Conservation (phyloP, 2,888 invertebrate species). For the Sclerodermus sp. region DNA sequence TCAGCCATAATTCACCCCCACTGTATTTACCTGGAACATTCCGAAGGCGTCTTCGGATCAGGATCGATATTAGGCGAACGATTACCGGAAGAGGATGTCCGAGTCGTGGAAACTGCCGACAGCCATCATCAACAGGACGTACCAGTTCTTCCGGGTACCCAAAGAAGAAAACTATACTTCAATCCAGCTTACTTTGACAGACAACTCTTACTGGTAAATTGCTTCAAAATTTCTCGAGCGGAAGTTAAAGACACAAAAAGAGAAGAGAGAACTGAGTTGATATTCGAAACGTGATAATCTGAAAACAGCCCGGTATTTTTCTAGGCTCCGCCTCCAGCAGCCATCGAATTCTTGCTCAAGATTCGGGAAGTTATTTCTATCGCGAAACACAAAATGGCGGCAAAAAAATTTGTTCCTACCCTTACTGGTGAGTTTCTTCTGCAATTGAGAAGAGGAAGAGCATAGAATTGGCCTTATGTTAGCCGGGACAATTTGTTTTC, state of each 20-base stretch:
- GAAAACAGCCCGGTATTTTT: slow-evolving; percentile 44
- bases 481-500: not conserved
- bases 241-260: not conserved
- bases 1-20: slow-evolving; percentile 74
- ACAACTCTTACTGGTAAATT: slow-evolving; percentile 75
- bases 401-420: slow-evolving; percentile 78
- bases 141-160: slow-evolving; percentile 62
- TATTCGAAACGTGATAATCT: not conserved
- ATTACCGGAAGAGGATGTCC: slow-evolving; percentile 81
- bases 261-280: not conserved
- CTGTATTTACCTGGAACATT: slow-evolving; percentile 44
- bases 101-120: slow-evolving; percentile 80
- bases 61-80: slow-evolving; percentile 62
- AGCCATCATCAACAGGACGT: slow-evolving; percentile 50
- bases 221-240: not conserved
- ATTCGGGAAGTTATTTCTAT: slow-evolving; percentile 88
- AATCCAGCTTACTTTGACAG: slow-evolving; percentile 92
- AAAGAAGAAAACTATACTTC: slow-evolving; percentile 80
- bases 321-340: slow-evolving; percentile 89
- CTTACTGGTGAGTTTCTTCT: slow-evolving; percentile 60
- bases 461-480: too few species aligned
- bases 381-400: slow-evolving; percentile 84
- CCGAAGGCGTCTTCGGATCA: slow-evolving; percentile 52
- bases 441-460: not conserved
- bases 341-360: slow-evolving; percentile 84